phyloP scores from a whole-genome alignment of 2,797 vertebrate genomes.

The Pantherophis alleghaniensis region DNA sequence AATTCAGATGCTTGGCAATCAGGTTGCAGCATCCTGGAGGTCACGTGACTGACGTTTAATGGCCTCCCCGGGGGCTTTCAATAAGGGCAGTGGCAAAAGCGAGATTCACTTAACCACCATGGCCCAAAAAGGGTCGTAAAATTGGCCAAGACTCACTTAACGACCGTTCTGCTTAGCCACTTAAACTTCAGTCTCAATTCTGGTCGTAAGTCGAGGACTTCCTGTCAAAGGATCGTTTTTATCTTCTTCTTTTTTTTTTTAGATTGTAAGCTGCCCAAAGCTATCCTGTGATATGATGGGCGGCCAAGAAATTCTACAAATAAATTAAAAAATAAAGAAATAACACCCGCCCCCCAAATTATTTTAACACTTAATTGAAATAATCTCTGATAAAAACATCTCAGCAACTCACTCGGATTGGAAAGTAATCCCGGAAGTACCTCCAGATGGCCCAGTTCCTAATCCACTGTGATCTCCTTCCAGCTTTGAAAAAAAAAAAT shows the following conservation, averaged over 20 bases:
- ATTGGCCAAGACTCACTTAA: not conserved
- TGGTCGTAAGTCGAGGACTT: not conserved
- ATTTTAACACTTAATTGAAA: not conserved
- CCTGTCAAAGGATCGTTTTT: not conserved
- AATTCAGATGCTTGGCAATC: not conserved
- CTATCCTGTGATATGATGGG: too few species aligned
- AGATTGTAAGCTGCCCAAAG: not conserved
- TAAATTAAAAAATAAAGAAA: too few species aligned
- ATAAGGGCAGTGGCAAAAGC: not conserved
- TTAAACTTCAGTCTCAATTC: not conserved
- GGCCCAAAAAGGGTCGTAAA: too few species aligned
- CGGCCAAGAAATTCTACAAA: too few species aligned
- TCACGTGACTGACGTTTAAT: not conserved
- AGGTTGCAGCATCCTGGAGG: not conserved
- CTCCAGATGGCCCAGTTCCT: conserved; percentile 93
- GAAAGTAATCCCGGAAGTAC: conserved; percentile 96
- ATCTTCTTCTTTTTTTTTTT: not conserved
- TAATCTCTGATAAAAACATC: not conserved
- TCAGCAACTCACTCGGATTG: conserved; percentile 82
- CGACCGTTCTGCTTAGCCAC: not conserved
- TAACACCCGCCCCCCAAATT: too few species aligned
- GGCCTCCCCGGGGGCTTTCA: not conserved
- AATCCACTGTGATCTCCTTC: conserved; percentile 93
- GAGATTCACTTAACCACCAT: not conserved
- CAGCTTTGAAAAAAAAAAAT: conserved; percentile 73